These are phyloP conservation scores for Macquaria ambigua DNA, from an alignment of 2,113 vertebrate genomes.

Conservation along the genomic window DNA sequence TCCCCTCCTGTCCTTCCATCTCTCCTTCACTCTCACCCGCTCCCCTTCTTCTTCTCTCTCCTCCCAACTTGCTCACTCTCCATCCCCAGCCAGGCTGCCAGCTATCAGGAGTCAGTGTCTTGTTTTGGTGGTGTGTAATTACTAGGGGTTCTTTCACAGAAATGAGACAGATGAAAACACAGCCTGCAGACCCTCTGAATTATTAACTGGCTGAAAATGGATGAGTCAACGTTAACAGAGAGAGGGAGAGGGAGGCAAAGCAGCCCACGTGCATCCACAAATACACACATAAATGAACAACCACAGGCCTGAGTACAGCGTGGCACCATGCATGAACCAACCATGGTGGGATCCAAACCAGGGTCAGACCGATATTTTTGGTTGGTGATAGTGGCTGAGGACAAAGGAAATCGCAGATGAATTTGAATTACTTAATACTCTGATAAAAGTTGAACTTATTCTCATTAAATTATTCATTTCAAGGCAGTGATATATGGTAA, in stretches of 20 bases:
- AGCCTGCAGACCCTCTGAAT: slow-evolving; percentile 76
- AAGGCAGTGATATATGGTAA: slow-evolving; percentile 12
- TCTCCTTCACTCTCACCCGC: background rate
- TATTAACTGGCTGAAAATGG: slow-evolving; percentile 76
- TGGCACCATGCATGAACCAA: slow-evolving; percentile 14
- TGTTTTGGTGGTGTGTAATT: slow-evolving; percentile 65
- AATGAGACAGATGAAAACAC: slow-evolving; percentile 72
- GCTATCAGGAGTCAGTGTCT: slow-evolving; percentile 43
- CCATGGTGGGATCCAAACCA: slow-evolving; percentile 11
- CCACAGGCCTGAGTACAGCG: slow-evolving; percentile 23
- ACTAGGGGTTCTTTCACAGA: slow-evolving; percentile 49
- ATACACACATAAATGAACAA: slow-evolving; percentile 46
- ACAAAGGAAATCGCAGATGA: background rate
- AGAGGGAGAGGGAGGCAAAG: slow-evolving; percentile 42
- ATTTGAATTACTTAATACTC: slow-evolving; percentile 37
- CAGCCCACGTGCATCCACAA: slow-evolving; percentile 60
- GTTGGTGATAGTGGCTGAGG: background rate
- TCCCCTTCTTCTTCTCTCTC: background rate
- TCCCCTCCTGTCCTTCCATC: slow-evolving; percentile 15
- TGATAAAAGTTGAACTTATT: slow-evolving; percentile 24
- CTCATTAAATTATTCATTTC: slow-evolving; percentile 40
- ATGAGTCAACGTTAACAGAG: slow-evolving; percentile 74
- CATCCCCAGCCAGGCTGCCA: slow-evolving; percentile 7
- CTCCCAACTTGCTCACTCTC: background rate
- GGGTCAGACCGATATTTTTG: background rate